A percentile compares a stretch with the other conserved stretches of the same genome.
phyloP scores from a whole-genome alignment of 2,113 vertebrate genomes.

The Guaruba guarouba region DNA sequence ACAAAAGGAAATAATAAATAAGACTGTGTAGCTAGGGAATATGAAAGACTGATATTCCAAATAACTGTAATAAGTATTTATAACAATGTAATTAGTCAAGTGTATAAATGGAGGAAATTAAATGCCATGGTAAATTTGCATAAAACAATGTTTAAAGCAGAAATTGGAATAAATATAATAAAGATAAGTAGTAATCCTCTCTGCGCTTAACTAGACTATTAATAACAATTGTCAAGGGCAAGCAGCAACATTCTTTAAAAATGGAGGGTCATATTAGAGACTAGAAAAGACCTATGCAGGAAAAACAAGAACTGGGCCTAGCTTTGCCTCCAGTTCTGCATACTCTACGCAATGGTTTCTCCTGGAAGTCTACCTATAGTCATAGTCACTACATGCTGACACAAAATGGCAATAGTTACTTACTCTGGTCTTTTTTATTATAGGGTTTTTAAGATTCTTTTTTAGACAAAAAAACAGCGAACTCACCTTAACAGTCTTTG shows the following conservation, averaged over 20 bases:
- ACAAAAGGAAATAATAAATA: not conserved
- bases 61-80: slow-evolving; percentile 15
- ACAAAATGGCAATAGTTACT: not conserved
- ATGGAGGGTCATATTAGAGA: not conserved
- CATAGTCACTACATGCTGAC: not conserved
- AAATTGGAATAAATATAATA: slow-evolving; percentile 36
- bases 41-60: not conserved
- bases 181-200: slow-evolving; percentile 29
- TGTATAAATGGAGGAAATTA: slow-evolving; percentile 35
- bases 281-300: not conserved
- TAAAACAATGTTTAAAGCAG: slow-evolving; percentile 43
- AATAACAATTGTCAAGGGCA: slow-evolving; percentile 31
- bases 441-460: not conserved
- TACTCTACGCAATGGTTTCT: not conserved
- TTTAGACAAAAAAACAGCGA: not conserved
- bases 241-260: not conserved
- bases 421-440: not conserved
- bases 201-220: not conserved
- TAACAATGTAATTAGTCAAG: slow-evolving; percentile 28
- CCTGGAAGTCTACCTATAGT: not conserved
- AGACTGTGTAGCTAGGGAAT: not conserved
- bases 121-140: slow-evolving; percentile 34
- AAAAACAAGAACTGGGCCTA: not conserved
- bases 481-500: not conserved
- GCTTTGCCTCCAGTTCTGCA: not conserved